A percentile compares a stretch with the other conserved stretches of the same genome.
Evolutionary conservation across 2,888 invertebrate species (phyloP).

Genomic region (Dasypolia templi): DNA sequence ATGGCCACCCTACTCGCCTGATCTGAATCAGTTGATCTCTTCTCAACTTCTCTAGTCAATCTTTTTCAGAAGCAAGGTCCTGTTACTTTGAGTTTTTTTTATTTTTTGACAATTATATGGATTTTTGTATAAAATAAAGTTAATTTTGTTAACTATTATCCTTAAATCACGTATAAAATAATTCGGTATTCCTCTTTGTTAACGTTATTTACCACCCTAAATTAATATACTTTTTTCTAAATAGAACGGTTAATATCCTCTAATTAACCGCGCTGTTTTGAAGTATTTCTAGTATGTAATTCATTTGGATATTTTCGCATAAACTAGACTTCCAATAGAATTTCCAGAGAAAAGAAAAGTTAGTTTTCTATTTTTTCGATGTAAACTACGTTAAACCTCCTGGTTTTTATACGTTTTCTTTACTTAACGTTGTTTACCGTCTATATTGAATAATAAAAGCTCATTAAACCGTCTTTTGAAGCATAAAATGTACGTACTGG

Average conservation of each 20-base stretch:
- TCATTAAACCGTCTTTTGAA: conserved; percentile 51
- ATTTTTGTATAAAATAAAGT: too few species aligned
- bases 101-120: too few species aligned
- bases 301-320: conserved; percentile 7
- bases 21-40: too few species aligned
- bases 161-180: too few species aligned
- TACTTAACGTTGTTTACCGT: conserved; percentile 37
- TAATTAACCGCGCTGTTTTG: background rate
- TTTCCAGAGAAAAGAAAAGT: conserved; percentile 11
- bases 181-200: too few species aligned
- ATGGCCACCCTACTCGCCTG: too few species aligned
- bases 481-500: conserved; percentile 39
- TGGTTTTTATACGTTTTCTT: conserved; percentile 23
- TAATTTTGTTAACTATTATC: too few species aligned
- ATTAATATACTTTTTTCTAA: background rate
- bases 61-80: too few species aligned
- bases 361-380: conserved; percentile 7
- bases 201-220: too few species aligned
- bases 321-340: background rate
- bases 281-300: background rate
- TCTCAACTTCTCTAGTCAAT: too few species aligned
- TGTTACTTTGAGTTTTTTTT: too few species aligned
- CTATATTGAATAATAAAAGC: conserved; percentile 43
- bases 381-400: conserved; percentile 29
- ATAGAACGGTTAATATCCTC: background rate